Base-by-base conservation (phyloP, 1,140 invertebrate species). In the Rhynchophorus ferrugineus region DNA sequence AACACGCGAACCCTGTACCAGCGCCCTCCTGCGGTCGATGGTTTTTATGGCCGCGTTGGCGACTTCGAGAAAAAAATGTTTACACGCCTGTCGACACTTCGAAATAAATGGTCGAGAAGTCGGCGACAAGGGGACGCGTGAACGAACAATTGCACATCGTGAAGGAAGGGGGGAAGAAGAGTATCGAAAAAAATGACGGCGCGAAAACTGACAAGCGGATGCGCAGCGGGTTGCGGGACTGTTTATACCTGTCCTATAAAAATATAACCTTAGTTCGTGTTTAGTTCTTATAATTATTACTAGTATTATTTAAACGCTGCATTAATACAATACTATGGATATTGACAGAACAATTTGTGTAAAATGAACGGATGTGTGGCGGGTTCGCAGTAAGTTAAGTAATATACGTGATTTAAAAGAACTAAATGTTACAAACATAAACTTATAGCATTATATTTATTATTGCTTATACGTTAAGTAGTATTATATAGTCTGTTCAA, bases 141-240 rank as follows among this genome's bases (percentile, higher is more conserved):
- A 45, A 49, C 17, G 47, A 37, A 17, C 38, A 49, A 49, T 42
- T 44, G 37, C 49, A 42, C 35, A 21, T 45, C 38, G 42, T 52
- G 42, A 52, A 44, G 44, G 44, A 52, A 44, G 49, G 42, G 34
- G 21, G 42, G 19, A 45, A 54, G 41, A 46, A 47, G 44, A 54
- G 39, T 44, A 17, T 24, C 22, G 17, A 54, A 38, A 49, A 21
- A 52, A 46, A 47, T 54, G 51, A 54, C 44, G 38, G 51, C 19
- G 51, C 51, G 47, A 43, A 54, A 54, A 54, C 51, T 47, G 51
- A 54, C 51, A 54, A 54, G 44, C 46, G 22, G 51, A 38, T 11
- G 20, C 51, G 19, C 51, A 16, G 44, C 51, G 44, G 51, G 51
- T 41, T 13, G 43, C 51, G 43, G 51, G 38, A 44, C 51, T 43